Conservation (phyloP, 2,113 vertebrate genomes). For the Empidonax alnorum region DNA sequence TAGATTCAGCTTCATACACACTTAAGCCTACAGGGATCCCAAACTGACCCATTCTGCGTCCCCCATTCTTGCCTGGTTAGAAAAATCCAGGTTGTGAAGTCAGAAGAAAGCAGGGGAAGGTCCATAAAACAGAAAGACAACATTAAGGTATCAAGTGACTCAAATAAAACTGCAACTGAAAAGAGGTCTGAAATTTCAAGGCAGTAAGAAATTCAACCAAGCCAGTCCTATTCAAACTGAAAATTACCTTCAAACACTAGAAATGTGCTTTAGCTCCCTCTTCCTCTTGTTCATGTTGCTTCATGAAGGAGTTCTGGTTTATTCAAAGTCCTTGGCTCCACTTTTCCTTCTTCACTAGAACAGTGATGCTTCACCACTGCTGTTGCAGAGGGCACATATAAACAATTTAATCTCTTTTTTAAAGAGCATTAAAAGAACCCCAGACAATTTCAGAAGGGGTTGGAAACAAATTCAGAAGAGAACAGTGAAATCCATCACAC, state of each 20-base stretch:
- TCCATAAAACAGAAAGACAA: accelerated
- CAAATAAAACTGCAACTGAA: background rate
- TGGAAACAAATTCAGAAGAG: background rate
- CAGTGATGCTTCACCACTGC: background rate
- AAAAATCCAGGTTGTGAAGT: background rate
- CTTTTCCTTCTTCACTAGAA: background rate
- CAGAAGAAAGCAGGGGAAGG: background rate
- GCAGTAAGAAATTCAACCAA: background rate
- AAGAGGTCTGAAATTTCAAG: background rate
- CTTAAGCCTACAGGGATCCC: background rate
- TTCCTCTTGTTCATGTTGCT: background rate
- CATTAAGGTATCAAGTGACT: background rate
- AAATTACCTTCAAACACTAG: background rate
- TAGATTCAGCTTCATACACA: slow-evolving; percentile 12
- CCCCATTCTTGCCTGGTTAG: background rate
- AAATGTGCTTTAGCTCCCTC: background rate
- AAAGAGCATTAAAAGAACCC: background rate
- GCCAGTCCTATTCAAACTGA: background rate
- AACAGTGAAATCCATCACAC: background rate
- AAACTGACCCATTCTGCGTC: background rate
- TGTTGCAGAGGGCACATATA: background rate
- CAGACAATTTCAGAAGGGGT: background rate
- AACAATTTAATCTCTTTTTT: background rate
- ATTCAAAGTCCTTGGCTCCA: background rate
- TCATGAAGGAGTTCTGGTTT: background rate